A percentile compares a stretch with the other conserved stretches of the same genome.
These are phyloP conservation scores for Eolophus roseicapilla DNA, from an alignment of 2,113 vertebrate genomes.

Conservation along the genomic window DNA sequence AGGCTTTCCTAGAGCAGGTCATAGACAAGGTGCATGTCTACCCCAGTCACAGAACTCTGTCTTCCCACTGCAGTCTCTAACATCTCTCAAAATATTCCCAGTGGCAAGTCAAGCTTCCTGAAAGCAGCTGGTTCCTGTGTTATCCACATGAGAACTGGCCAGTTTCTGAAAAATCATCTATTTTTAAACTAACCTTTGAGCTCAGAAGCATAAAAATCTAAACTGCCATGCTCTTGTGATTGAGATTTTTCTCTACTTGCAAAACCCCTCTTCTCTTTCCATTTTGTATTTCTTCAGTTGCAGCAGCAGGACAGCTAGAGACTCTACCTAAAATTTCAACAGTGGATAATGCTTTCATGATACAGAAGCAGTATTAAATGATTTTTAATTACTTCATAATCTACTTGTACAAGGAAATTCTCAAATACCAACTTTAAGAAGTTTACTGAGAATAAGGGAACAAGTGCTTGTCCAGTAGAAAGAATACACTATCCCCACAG, in stretches of 20 bases:
- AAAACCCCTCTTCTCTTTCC: neutral
- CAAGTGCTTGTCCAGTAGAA: neutral
- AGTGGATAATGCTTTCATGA: neutral
- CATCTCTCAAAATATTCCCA: neutral
- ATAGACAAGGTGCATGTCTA: neutral
- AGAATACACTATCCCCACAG: neutral
- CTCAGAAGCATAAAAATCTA: neutral
- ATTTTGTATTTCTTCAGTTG: neutral
- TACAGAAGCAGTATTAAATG: neutral
- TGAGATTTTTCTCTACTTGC: neutral
- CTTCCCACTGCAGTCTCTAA: neutral
- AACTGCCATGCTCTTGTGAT: neutral
- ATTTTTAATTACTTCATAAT: neutral
- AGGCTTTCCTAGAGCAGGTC: neutral
- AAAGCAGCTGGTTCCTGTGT: neutral
- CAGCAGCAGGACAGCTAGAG: neutral
- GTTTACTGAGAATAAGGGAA: neutral
- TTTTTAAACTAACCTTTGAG: constrained; percentile 29
- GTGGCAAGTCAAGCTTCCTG: neutral
- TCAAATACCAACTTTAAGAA: neutral
- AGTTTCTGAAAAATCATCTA: neutral
- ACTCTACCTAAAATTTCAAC: neutral
- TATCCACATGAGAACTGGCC: neutral
- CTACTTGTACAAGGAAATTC: neutral
- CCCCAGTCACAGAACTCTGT: neutral